Percentiles rank a stretch among this genome's conserved stretches.
phyloP scores from a whole-genome alignment of 2,888 invertebrate species.

The Frankliniella fusca region DNA sequence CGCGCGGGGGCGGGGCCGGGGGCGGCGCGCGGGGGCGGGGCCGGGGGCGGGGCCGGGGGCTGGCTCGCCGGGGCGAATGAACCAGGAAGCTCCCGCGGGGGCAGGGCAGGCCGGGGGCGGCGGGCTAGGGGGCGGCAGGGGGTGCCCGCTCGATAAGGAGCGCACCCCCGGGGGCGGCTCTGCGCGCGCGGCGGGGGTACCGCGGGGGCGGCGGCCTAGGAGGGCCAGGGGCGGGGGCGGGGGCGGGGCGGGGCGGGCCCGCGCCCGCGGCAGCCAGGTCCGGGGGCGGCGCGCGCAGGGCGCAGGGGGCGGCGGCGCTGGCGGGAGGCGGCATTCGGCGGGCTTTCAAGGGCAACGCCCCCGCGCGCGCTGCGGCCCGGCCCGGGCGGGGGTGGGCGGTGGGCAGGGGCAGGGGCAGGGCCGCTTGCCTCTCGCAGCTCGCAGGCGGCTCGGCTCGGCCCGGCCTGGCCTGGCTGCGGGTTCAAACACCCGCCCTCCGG shows the following conservation, averaged over 20 bases:
- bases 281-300: not conserved
- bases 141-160: not conserved
- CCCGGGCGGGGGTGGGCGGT: not conserved
- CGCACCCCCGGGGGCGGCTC: not conserved
- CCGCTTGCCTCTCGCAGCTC: too few relatives aligned
- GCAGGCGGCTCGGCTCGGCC: too few relatives aligned
- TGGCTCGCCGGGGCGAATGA: not conserved
- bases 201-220: conserved; percentile 1
- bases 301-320: not conserved
- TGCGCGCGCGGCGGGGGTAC: not conserved
- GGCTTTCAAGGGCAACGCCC: conserved; percentile 18
- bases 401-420: not conserved
- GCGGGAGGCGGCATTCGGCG: not conserved
- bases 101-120: not conserved
- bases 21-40: too few relatives aligned
- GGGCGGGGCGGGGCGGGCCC: not conserved
- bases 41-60: not conserved
- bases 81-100: not conserved
- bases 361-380: not conserved
- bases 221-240: not conserved
- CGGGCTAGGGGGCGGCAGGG: not conserved
- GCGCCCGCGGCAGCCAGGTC: not conserved
- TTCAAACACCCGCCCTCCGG: too few relatives aligned
- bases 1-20: too few relatives aligned
- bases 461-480: too few relatives aligned